A percentile compares a stretch with the other conserved stretches of the same genome.
phyloP scores from a whole-genome alignment of 2,888 invertebrate genomes.

The Microchrysa polita region DNA sequence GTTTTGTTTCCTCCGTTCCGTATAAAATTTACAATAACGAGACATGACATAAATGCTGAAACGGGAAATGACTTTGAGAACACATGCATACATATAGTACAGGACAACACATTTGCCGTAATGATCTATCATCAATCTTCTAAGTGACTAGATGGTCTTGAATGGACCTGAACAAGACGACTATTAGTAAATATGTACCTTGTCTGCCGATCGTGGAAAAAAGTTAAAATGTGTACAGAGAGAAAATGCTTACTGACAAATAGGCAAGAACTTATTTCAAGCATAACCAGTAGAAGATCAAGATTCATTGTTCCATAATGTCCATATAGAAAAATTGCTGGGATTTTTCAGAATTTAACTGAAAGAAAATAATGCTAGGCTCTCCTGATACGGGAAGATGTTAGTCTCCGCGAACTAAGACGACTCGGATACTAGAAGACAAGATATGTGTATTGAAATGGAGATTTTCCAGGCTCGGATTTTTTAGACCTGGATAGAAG shows the following conservation, averaged over 20 bases:
- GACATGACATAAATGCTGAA: slow-evolving; percentile 8
- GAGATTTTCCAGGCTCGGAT: no score
- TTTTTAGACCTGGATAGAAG: no score
- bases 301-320: slow-evolving; percentile 23
- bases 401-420: no score
- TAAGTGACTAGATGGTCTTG: slow-evolving; percentile 12
- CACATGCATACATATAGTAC: background rate
- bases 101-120: slow-evolving; percentile 12
- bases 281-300: slow-evolving; percentile 15
- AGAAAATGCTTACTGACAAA: slow-evolving; percentile 27
- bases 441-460: no score
- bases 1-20: no score
- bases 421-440: no score
- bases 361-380: no score
- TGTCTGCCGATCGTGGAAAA: background rate
- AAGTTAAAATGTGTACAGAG: background rate
- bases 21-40: background rate
- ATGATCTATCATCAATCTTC: slow-evolving; percentile 35
- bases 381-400: no score
- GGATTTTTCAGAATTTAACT: no score
- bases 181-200: slow-evolving; percentile 31
- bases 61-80: slow-evolving; percentile 20
- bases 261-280: slow-evolving; percentile 37
- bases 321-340: background rate
- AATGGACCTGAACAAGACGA: slow-evolving; percentile 1